These are phyloP conservation scores for Arrhopalites spinosus DNA, from an alignment of 2,888 invertebrate genomes.

Conservation along the genomic window DNA sequence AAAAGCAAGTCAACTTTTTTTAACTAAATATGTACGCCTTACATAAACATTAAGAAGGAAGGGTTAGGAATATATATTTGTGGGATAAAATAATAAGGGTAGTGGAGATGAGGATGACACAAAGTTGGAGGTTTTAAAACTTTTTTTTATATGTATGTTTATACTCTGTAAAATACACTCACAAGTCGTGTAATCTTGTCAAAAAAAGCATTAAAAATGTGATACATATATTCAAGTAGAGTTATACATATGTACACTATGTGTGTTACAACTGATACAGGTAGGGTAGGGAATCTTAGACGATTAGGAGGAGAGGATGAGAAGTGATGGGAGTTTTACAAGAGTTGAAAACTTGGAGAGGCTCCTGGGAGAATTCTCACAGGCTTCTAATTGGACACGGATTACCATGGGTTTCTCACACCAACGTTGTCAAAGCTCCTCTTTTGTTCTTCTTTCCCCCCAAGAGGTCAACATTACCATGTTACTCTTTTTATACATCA, in stretches of 20 bases:
- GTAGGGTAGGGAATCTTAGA: too few species aligned
- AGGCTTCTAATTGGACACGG: slow-evolving; percentile 39
- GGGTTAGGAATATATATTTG: too few species aligned
- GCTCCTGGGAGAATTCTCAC: slow-evolving; percentile 39
- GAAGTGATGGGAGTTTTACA: slow-evolving; percentile 8
- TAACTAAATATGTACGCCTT: too few species aligned
- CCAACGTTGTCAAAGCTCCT: neutral
- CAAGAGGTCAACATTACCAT: slow-evolving; percentile 19
- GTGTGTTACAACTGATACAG: too few species aligned
- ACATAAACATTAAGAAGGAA: too few species aligned
- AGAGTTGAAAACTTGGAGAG: neutral
- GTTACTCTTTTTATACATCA: neutral
- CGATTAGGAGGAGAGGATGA: neutral
- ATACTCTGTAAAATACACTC: too few species aligned
- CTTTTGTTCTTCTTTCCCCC: slow-evolving; percentile 15
- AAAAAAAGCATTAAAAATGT: too few species aligned
- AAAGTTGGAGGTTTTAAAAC: neutral
- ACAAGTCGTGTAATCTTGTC: too few species aligned
- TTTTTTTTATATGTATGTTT: too few species aligned
- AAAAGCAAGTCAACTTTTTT: too few species aligned
- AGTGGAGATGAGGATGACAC: neutral
- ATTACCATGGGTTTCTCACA: slow-evolving; percentile 35
- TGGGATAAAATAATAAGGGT: too few species aligned
- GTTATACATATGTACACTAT: neutral
- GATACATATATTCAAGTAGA: too few species aligned